Conservation (phyloP, 2,797 vertebrate species). For the Sebastes kiyomatsui region DNA sequence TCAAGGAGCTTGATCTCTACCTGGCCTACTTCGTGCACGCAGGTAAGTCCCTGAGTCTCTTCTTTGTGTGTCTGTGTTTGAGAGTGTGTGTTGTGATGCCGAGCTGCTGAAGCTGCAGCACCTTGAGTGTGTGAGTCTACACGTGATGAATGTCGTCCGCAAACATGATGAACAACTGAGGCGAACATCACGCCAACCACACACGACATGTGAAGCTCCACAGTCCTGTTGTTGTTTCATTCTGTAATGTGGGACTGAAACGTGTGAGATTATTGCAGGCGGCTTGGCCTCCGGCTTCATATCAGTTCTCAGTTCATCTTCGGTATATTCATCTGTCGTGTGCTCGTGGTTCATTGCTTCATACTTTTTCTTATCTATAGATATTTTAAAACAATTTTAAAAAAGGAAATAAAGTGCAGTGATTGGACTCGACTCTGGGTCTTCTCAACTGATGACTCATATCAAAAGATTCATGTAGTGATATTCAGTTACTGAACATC, state of each 20-base stretch:
- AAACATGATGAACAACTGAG: not conserved
- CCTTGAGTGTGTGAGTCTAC: not conserved
- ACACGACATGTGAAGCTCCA: not conserved
- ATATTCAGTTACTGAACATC: not conserved
- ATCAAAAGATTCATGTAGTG: not conserved
- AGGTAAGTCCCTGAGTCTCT: conserved; percentile 83
- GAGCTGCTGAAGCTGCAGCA: not conserved
- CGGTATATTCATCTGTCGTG: not conserved
- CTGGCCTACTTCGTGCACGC: conserved; percentile 99
- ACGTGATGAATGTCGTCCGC: not conserved
- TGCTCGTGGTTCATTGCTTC: not conserved
- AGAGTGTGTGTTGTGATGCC: not conserved
- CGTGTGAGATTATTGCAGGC: not conserved
- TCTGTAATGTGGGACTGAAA: not conserved
- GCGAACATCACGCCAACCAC: too few relatives aligned
- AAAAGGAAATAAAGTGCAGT: not conserved
- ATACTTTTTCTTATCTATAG: not conserved
- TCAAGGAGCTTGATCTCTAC: conserved; percentile 99
- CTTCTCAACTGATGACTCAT: not conserved
- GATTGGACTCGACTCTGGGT: not conserved
- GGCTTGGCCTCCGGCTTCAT: not conserved
- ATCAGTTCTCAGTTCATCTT: not conserved
- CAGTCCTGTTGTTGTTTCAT: not conserved
- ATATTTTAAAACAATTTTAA: not conserved
- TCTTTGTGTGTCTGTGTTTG: not conserved